Base-by-base conservation (phyloP, 2,797 vertebrate species). In the Tiaroga cobitis region DNA sequence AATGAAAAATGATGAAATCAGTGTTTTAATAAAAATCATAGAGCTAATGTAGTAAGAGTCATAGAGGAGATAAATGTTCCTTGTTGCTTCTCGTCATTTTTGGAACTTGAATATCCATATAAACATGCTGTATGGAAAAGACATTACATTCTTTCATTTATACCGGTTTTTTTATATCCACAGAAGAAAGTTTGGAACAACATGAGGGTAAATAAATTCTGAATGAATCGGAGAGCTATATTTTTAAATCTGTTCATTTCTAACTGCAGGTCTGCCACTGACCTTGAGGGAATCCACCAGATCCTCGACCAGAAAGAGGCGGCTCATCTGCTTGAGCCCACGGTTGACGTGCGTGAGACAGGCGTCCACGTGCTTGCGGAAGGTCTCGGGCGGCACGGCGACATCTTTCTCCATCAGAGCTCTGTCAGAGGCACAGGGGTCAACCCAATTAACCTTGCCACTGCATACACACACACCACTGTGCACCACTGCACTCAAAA, bases 201-300 rank as follows among this genome's bases (percentile, higher is more conserved):
- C 37, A 76, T 24, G 10, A 6, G 11, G 8, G 29, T 21, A 8
- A 15, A 63, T 43, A 0, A 16, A 76, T 76, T 24, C 37, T 63
- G 37, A 43, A 32, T 7, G 3, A 39, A 59, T 26, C 7, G 16
- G 37, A 15, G 5, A n/a, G 9, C 41, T 61, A 6, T 15, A 7
- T 43, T 2, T 18, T 46, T 82, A 63, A 32, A 61, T 37, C 39
- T 8, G 32, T 32, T 73, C 1, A 41, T 68, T 73, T 46, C 69
- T 72, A 81, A 68, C 54, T n/a, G n/a, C n/a, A n/a, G n/a, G n/a
- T n/a, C n/a, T n/a, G n/a, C n/a, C n/a, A n/a, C n/a, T 92, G 85
- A 98, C 97, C 97, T 98, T 98, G 70, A 98, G 94, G 72, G 97
- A 98, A 93, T 98, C 97, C 81, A 98, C 95, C 3, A 98, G 94